A percentile compares a stretch with the other conserved stretches of the same genome.
Evolutionary conservation across 2,113 vertebrate genomes (phyloP).

Genomic region (Megaceryle torquata): DNA sequence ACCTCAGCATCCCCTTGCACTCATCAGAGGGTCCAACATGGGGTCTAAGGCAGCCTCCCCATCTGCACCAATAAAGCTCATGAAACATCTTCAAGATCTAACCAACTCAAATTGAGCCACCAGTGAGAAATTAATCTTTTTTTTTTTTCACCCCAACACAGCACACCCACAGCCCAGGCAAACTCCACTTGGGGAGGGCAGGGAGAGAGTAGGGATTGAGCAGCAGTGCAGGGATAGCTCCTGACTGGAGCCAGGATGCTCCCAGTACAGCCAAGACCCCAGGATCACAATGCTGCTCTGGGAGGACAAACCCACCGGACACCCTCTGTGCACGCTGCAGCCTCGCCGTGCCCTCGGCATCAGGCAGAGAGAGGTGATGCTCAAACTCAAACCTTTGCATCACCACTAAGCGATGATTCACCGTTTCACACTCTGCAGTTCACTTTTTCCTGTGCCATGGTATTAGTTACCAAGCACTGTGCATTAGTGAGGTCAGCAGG

Average conservation of each 20-base stretch:
- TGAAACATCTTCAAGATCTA: fast-evolving
- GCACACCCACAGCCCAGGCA: fast-evolving
- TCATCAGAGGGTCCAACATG: fast-evolving
- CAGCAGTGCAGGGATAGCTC: neutral
- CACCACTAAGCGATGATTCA: neutral
- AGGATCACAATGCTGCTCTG: neutral
- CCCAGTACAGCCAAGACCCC: neutral
- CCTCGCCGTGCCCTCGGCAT: fast-evolving
- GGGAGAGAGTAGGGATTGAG: neutral
- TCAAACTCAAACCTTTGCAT: neutral
- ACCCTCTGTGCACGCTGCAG: fast-evolving
- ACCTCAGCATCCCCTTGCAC: neutral
- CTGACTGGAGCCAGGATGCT: no score
- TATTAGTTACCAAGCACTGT: fast-evolving
- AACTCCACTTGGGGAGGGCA: fast-evolving
- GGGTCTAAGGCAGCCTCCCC: neutral
- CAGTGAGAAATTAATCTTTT: neutral
- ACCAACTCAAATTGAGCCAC: neutral
- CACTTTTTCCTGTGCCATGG: fast-evolving
- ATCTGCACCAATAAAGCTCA: neutral
- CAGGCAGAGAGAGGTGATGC: neutral
- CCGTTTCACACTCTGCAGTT: neutral
- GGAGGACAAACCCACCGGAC: neutral
- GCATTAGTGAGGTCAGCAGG: fast-evolving
- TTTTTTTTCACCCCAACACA: neutral